Conservation (phyloP, 2,113 vertebrate genomes). For the Sula dactylatra region DNA sequence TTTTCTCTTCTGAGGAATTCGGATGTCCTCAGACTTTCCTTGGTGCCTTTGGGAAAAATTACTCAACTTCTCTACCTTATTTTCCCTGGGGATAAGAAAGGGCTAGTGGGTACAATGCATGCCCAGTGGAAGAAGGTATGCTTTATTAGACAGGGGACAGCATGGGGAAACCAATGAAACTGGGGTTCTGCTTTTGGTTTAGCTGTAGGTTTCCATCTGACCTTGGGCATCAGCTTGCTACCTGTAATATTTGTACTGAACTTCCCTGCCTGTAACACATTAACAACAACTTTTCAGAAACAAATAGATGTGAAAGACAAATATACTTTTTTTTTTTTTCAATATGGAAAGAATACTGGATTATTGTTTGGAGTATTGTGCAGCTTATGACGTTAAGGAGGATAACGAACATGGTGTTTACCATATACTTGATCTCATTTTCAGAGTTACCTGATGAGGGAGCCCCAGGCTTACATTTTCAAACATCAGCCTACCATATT, state of each 20-base stretch:
- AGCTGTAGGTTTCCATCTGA: not conserved
- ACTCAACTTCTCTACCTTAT: not conserved
- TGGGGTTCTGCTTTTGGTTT: not conserved
- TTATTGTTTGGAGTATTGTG: not conserved
- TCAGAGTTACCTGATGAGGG: conserved; percentile 41
- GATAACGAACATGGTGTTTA: not conserved
- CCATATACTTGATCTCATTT: not conserved
- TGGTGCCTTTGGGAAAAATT: not conserved
- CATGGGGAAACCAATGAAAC: not conserved
- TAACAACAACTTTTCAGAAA: not conserved
- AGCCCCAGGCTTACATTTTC: conserved; percentile 23
- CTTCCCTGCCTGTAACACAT: not conserved
- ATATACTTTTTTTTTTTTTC: not conserved
- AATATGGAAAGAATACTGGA: not conserved
- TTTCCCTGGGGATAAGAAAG: not conserved
- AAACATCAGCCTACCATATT: not conserved
- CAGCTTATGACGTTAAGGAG: not conserved
- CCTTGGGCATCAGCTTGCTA: not conserved
- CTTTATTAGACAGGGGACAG: not conserved
- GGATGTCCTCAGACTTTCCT: not conserved
- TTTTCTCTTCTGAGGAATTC: not conserved
- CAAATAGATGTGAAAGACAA: not conserved
- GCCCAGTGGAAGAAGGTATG: not conserved
- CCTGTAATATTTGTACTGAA: not conserved
- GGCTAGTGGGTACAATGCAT: not conserved